Evolutionary conservation across 2,888 invertebrate species (phyloP), one percentile per base, ranked within the genome.

Genomic region (Syrista parreyssii): DNA sequence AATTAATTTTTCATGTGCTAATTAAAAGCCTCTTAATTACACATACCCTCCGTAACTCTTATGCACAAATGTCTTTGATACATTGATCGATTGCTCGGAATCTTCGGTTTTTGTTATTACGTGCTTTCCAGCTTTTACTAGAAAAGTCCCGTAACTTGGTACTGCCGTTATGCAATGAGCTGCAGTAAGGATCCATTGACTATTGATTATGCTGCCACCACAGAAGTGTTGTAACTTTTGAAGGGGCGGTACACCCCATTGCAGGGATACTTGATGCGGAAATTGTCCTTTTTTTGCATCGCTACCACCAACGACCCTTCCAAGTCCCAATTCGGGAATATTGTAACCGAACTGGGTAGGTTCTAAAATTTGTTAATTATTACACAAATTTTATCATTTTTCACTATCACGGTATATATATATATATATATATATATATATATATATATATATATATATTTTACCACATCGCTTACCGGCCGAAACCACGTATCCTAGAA

Each of bases 91-190:
- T 78, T 89, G 88, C 86, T 93, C 93, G 1, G 88, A 85, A 1
- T 86, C 90, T 74, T 88, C 88, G 15, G 30, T 72, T 3, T n/a
- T 12, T 6, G 75, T 76, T 0, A 94, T 90, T 74, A 92, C 92
- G 84, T 93, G 93, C 0, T 93, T 93, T 36, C 94, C 94, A 0
- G 93, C 93, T 6, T 93, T 91, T 0, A 92, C 93, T 87, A 80
- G 69, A 40, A 85, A 84, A 11, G 35, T 12, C 40, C 91, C 90
- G 71, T 84, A 85, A 55, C 83, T 79, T 80, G 92, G 91, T 23
- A 88, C 84, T 11, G 85, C 87, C 0, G 79, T 79, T 12, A 82
- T 68, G 80, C 92, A 92, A 76, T 92, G 92, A 6, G 86, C 92
- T 55, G 92, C 92, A 1, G 93, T 93, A 1, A 93, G 1, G 23